A percentile compares a stretch with the other conserved stretches of the same genome.
Conservation (phyloP, 2,113 vertebrate genomes). For the Todiramphus saurophagus region DNA sequence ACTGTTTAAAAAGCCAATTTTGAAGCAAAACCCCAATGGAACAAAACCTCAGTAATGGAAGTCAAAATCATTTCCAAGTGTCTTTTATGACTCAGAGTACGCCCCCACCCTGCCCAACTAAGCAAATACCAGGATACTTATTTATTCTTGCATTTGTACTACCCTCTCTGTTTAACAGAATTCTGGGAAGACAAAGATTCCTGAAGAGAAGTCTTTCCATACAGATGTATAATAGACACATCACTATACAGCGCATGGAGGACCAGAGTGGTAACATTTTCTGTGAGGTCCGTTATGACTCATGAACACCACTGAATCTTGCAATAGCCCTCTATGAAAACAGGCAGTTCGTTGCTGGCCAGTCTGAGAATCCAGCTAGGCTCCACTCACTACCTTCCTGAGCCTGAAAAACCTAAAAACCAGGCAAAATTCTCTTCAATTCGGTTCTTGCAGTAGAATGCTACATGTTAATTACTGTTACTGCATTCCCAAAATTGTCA, state of each 20-base stretch:
- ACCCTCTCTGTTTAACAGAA: background rate
- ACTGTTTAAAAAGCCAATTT: background rate
- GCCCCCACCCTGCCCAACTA: background rate
- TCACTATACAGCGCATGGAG: background rate
- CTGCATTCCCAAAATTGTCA: background rate
- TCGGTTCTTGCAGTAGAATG: background rate
- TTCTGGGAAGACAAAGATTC: background rate
- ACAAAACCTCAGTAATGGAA: background rate
- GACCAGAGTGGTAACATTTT: background rate
- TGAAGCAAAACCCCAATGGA: background rate
- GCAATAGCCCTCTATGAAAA: background rate
- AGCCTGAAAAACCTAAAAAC: background rate
- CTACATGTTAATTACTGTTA: background rate
- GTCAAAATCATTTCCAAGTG: background rate
- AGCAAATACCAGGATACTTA: background rate
- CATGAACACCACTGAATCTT: background rate
- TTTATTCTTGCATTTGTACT: background rate
- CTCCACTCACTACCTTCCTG: background rate
- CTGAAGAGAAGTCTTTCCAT: background rate
- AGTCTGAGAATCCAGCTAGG: background rate
- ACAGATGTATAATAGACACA: background rate
- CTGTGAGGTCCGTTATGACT: fast-evolving
- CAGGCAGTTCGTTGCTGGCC: background rate
- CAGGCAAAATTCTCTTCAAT: background rate
- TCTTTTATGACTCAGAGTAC: background rate